Base-by-base conservation (phyloP, 64 coral and sea anemone species). In the Montipora foliosa region DNA sequence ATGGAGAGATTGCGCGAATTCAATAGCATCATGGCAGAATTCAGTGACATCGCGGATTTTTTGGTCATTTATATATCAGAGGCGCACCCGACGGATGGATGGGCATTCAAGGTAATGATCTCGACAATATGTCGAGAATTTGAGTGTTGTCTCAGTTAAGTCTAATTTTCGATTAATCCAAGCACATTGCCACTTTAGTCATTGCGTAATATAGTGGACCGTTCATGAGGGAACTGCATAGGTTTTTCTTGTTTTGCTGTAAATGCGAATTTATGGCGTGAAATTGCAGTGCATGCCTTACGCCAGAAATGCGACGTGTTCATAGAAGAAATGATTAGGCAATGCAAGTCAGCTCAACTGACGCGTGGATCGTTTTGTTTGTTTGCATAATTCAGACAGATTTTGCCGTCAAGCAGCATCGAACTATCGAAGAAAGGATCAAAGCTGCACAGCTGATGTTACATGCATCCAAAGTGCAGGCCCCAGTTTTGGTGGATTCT, bases 31-130 rank as follows among this genome's bases (percentile, higher is more conserved):
- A 94, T 92, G 19, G 81, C 82, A 44, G 96, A 98, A 14, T 95
- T 92, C 64, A 77, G n/a, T 4, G 74, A 79, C 70, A 60, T 95
- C 10, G 96, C 93, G 47, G 96, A 98, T 75, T 95, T 98, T 46
- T 17, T 92, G 4, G 91, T 90, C 5, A 90, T 98, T 8, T 98
- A 98, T 64, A 92, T 98, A 19, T 79, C 91, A 9, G 96, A 98
- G 25, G 96, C 96, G 1, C 96, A 98, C 46, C 96, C 96, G 2
- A 49, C 62, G n/a, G 96, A 98, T 60, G 96, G 92, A 17, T 98
- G 96, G 96, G 76, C 83, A 20, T 76, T 98, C 17, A 80, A 98
- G 90, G 96, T 98, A 90, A 90, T 88, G 25, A 68, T 29, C 17
- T 75, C 53, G 58, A 22, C 8, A 67, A 46, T 88, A 49, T 19